Percentiles rank a stretch among this genome's conserved stretches.
Conservation (phyloP, 2,888 invertebrate genomes). For the Diarsia rubi region DNA sequence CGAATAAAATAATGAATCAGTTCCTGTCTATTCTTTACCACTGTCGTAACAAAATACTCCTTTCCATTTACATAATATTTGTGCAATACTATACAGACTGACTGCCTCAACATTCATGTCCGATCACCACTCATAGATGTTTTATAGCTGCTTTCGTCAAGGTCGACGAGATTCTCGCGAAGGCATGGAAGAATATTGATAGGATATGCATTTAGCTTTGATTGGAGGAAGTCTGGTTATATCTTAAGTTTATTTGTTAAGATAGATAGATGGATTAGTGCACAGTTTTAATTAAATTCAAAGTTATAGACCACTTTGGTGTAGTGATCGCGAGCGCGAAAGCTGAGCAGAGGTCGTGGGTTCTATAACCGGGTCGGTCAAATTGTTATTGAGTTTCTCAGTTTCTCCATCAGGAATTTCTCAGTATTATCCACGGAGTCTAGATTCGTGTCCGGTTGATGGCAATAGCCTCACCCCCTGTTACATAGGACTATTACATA, state of each 20-base stretch:
- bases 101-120: conserved; percentile 33
- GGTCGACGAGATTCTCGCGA: conserved; percentile 60
- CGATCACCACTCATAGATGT: conserved; percentile 20
- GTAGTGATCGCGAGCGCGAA: neutral
- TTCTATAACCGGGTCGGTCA: neutral
- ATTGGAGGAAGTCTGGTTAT: conserved; percentile 20
- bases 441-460: too few species aligned
- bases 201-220: conserved; percentile 9
- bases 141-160: conserved; percentile 43
- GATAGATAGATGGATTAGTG: neutral
- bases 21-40: too few species aligned
- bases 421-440: too few species aligned
- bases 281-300: neutral
- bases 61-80: conserved; percentile 39
- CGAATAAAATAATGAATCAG: too few species aligned
- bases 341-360: neutral
- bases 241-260: neutral
- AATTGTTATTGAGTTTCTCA: neutral
- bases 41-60: too few species aligned
- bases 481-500: too few species aligned
- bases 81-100: conserved; percentile 28
- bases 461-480: too few species aligned
- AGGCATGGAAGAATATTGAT: conserved; percentile 37
- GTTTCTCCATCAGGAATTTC: neutral
- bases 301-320: too few species aligned